Evolutionary conservation across 30 jellyfish, hydroid and myxozoan genomes (phyloP).

Genomic region (Aurelia aurita): DNA sequence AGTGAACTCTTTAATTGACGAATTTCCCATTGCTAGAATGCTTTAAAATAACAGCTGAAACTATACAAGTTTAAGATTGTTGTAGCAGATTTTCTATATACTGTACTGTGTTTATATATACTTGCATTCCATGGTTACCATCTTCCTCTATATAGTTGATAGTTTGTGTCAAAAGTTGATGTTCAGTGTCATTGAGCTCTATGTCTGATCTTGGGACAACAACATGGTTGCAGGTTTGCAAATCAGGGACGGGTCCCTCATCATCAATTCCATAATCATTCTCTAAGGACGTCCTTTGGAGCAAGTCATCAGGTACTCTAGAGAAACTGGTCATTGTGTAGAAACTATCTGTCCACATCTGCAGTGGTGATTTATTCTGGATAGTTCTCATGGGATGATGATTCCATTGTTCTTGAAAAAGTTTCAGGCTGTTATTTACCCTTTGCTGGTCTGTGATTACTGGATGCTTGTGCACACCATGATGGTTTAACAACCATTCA

Average conservation of each 20-base stretch:
- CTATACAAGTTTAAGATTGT: too few relatives aligned
- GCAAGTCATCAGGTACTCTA: not conserved
- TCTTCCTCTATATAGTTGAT: conserved; percentile 1
- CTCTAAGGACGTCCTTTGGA: not conserved
- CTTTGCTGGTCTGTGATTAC: conserved; percentile 50
- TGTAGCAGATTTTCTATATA: too few relatives aligned
- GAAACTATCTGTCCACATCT: conserved; percentile 37
- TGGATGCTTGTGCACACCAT: conserved; percentile 27
- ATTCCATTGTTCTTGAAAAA: conserved; percentile 37
- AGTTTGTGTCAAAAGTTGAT: not conserved
- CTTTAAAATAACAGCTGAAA: too few relatives aligned
- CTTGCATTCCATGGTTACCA: conserved; percentile 8
- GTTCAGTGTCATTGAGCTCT: conserved; percentile 15
- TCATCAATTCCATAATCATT: conserved; percentile 21
- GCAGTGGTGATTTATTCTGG: conserved; percentile 29
- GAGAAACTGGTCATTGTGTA: not conserved
- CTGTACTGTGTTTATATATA: not conserved
- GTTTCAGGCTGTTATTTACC: conserved; percentile 12
- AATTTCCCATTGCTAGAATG: too few relatives aligned
- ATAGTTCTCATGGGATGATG: conserved; percentile 42
- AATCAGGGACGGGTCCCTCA: conserved; percentile 34
- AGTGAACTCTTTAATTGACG: too few relatives aligned
- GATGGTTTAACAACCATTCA: conserved; percentile 21
- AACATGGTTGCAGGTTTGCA: conserved; percentile 27
- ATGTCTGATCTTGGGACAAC: conserved; percentile 8